A percentile compares a stretch with the other conserved stretches of the same genome.
phyloP scores from a whole-genome alignment of 2,888 invertebrate species.

The Plebejus melissa region DNA sequence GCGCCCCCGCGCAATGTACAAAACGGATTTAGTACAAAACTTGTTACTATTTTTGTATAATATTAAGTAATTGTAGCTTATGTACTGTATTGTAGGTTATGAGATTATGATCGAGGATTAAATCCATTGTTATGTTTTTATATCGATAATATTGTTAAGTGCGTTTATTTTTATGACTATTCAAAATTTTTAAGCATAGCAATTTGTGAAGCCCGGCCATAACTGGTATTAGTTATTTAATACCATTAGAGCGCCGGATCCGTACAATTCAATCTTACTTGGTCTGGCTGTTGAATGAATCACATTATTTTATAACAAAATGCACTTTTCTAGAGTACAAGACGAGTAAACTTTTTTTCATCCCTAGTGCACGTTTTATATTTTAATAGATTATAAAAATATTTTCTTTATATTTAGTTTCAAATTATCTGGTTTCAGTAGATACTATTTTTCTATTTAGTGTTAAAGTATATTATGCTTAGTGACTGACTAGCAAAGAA shows the following conservation, averaged over 20 bases:
- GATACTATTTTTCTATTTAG: not conserved
- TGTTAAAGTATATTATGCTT: not conserved
- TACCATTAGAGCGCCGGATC: constrained; percentile 9
- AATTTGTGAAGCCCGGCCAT: not conserved
- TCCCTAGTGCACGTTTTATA: not conserved
- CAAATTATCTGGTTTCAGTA: not conserved
- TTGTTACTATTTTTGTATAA: constrained; percentile 78
- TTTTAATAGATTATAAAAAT: not conserved
- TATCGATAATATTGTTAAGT: constrained; percentile 18
- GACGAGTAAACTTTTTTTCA: not conserved
- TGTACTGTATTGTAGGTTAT: constrained; percentile 47
- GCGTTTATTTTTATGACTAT: constrained; percentile 9
- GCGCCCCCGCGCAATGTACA: constrained; percentile 70
- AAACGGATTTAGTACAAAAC: constrained; percentile 76
- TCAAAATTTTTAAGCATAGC: not conserved
- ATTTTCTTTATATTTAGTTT: not conserved
- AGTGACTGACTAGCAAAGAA: not conserved
- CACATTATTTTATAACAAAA: not conserved
- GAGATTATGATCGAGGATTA: constrained; percentile 49
- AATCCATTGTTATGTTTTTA: constrained; percentile 30
- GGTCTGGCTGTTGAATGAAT: not conserved
- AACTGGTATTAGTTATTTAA: not conserved
- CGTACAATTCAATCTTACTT: not conserved
- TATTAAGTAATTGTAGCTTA: constrained; percentile 70
- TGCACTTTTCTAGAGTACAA: not conserved